Conservation (phyloP, 2,888 invertebrate genomes). For the Psylliodes chrysocephalus region DNA sequence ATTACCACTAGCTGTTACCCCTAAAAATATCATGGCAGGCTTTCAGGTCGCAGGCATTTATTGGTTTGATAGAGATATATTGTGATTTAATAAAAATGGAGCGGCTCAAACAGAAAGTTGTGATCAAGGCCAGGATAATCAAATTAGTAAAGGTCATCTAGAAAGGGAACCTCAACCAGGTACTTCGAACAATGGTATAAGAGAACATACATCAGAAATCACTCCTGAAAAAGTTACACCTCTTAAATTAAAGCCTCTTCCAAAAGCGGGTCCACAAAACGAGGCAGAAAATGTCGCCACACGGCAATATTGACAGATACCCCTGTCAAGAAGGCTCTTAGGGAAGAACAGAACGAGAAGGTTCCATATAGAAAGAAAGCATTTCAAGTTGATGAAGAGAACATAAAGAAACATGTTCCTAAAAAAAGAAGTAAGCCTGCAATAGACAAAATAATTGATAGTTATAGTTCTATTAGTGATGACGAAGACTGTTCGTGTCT, state of each 20-base stretch:
- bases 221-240: background rate
- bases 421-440: no score
- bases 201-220: slow-evolving; percentile 2
- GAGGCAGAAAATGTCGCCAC: slow-evolving; percentile 1
- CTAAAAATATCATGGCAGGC: no score
- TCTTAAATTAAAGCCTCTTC: slow-evolving; percentile 1
- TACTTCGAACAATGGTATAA: slow-evolving; percentile 4
- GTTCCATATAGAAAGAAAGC: background rate
- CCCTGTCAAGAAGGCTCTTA: no score
- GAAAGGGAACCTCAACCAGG: slow-evolving; percentile 2
- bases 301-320: no score
- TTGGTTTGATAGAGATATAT: background rate
- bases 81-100: background rate
- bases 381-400: background rate
- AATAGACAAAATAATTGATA: no score
- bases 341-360: background rate
- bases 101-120: slow-evolving; percentile 1
- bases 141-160: background rate
- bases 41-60: background rate
- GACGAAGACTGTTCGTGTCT: no score
- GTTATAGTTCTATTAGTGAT: no score
- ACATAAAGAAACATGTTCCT: background rate
- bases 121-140: background rate
- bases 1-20: no score
- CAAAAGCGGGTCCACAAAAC: slow-evolving; percentile 1